Evolutionary conservation across 2,888 invertebrate species (phyloP).

Genomic region (Entomobrya proxima): DNA sequence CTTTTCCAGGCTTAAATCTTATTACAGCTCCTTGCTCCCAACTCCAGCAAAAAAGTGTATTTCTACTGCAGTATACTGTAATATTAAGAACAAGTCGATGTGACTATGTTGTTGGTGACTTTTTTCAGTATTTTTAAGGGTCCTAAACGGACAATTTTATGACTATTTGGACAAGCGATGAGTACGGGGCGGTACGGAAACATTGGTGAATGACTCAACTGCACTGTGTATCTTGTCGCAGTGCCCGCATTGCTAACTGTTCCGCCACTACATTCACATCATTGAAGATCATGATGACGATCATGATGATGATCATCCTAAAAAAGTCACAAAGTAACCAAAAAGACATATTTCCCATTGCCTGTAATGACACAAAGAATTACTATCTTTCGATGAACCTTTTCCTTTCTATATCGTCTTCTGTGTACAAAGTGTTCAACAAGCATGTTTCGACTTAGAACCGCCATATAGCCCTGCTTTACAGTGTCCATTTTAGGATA

Average conservation of each 20-base stretch:
- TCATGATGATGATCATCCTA: slow-evolving; percentile 25
- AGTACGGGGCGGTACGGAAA: slow-evolving; percentile 37
- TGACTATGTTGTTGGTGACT: neutral
- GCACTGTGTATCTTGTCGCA: neutral
- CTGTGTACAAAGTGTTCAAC: slow-evolving; percentile 8
- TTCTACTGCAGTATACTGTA: too few species aligned
- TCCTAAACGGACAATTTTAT: slow-evolving; percentile 48
- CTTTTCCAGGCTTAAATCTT: neutral
- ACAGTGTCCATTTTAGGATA: neutral
- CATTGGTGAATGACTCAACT: slow-evolving; percentile 1
- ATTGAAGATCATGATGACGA: slow-evolving; percentile 25
- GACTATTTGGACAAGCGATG: slow-evolving; percentile 53
- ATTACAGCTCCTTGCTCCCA: neutral
- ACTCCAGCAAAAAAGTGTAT: too few species aligned
- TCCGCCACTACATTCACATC: neutral
- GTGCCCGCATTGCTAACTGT: neutral
- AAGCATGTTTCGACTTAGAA: neutral
- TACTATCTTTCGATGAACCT: slow-evolving; percentile 43
- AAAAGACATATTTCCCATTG: slow-evolving; percentile 40
- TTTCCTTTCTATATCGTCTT: neutral
- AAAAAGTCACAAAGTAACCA: slow-evolving; percentile 48
- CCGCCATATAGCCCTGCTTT: too few species aligned
- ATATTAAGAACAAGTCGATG: too few species aligned
- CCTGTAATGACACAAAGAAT: slow-evolving; percentile 53
- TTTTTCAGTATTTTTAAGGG: slow-evolving; percentile 1